Evolutionary conservation across 2,113 vertebrate genomes (phyloP).

Genomic region (Cromileptes altivelis): DNA sequence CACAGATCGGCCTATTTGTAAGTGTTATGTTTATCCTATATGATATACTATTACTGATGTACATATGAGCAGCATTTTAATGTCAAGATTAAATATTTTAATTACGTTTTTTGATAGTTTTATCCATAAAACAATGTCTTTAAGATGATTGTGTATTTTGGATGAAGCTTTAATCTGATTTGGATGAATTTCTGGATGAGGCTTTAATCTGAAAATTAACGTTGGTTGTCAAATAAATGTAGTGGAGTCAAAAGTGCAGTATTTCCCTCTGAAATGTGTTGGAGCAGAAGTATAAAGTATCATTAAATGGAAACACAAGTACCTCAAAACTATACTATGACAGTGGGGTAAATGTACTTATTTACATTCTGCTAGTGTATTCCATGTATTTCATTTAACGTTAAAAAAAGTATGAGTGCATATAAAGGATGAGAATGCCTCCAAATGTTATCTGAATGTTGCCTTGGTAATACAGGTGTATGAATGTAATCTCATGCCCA

Average conservation of each 20-base stretch:
- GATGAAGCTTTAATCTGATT: neutral
- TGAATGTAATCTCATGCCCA: neutral
- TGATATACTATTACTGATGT: neutral
- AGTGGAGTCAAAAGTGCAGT: neutral
- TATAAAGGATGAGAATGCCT: neutral
- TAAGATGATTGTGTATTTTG: neutral
- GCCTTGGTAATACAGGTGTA: neutral
- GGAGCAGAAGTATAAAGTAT: no score
- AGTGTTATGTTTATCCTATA: neutral
- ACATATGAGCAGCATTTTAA: no score
- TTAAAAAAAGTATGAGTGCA: neutral
- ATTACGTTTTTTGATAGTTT: neutral
- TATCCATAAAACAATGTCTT: neutral
- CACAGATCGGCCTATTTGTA: neutral
- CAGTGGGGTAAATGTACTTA: neutral
- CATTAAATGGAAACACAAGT: no score
- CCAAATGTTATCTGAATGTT: neutral
- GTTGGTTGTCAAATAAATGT: neutral
- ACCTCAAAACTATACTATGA: no score
- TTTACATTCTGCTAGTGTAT: neutral
- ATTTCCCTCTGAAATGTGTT: neutral
- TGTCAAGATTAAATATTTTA: no score
- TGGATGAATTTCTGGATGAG: neutral
- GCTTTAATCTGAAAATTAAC: neutral
- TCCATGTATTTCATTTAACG: neutral